Conservation (phyloP, 2,797 vertebrate genomes). For the Silurus lanzhouensis region DNA sequence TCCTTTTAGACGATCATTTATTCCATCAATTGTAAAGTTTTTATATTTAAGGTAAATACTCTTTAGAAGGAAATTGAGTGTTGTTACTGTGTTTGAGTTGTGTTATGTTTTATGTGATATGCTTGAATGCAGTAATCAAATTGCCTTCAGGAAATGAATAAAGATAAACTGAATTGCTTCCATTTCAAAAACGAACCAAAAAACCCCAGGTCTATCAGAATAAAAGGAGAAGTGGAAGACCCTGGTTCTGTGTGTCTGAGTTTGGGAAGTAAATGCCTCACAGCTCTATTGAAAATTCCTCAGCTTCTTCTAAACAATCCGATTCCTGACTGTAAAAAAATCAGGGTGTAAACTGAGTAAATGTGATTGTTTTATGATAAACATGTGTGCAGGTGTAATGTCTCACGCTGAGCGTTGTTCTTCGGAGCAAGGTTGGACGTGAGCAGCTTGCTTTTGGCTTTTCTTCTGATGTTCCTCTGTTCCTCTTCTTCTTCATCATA, state of each 20-base stretch:
- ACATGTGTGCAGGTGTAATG: not conserved
- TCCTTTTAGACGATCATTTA: too few species aligned
- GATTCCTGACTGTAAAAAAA: not conserved
- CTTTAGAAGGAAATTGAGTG: too few species aligned
- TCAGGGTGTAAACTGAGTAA: not conserved
- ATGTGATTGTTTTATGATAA: not conserved
- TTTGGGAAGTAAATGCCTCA: not conserved
- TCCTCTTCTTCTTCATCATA: slow-evolving; percentile 70
- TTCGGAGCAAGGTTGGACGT: slow-evolving; percentile 71
- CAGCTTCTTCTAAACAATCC: not conserved
- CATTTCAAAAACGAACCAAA: too few species aligned
- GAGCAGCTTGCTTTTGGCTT: slow-evolving; percentile 67
- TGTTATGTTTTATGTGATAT: too few species aligned
- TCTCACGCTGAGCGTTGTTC: slow-evolving; percentile 78
- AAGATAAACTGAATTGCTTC: too few species aligned
- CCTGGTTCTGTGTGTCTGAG: not conserved
- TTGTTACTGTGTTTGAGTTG: too few species aligned
- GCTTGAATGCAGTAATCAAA: too few species aligned
- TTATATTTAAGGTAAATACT: too few species aligned
- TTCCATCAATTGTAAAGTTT: too few species aligned
- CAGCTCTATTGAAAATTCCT: not conserved
- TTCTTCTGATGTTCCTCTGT: slow-evolving; percentile 57
- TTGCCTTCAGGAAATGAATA: too few species aligned
- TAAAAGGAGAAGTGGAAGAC: too few species aligned
- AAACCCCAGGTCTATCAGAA: not conserved